Base-by-base conservation (phyloP, 1,140 invertebrate genomes). In the Monochamus saltuarius region DNA sequence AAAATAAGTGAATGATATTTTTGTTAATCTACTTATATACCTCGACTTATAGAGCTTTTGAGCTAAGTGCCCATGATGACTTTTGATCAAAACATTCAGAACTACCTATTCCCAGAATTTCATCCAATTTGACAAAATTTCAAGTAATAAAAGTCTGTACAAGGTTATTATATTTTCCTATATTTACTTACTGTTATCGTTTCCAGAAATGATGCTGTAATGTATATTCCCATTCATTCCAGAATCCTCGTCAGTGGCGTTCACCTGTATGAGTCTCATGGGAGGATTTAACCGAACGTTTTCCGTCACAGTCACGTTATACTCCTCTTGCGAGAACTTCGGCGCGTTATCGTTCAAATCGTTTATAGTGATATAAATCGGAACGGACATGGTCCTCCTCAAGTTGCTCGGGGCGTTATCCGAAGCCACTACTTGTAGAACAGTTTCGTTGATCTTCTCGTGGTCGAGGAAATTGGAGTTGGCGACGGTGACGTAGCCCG, bases 341-440 rank as follows among this genome's bases (percentile, higher is more conserved):
- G 92, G 93, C 3, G 85, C 70, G 75, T 94, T 92, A 72, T 95
- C 92, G 76, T 95, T 94, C 1, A 90, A 84, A 75, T 95, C 92
- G 14, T 83, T 70, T 1, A 95, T 81, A 72, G 85, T 87, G n/a
- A 95, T 85, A 69, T 88, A 81, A 34, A 94, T 89, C 4, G 89
- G 88, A 9, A 90, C 88, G 22, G 87, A 86, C 13, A 85, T 85
- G 0, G 85, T 84, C 67, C 87, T 84, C 42, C 86, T 83, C 0
- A 84, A 79, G 43, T 85, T 83, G 9, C 83, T 67, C 0, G 89
- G 89, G 10, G 89, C 90, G 56, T 84, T 85, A 69, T 97, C 93
- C 53, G 80, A 86, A 0, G 92, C 93, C 64, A 89, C 84, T 0
- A 91, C 92, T 34, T 89, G 86, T 13, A 95, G 79, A 1, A 82